Evolutionary conservation across 2,797 vertebrate species (phyloP), one percentile per base, ranked within the genome.

Genomic region (Amblyraja radiata): DNA sequence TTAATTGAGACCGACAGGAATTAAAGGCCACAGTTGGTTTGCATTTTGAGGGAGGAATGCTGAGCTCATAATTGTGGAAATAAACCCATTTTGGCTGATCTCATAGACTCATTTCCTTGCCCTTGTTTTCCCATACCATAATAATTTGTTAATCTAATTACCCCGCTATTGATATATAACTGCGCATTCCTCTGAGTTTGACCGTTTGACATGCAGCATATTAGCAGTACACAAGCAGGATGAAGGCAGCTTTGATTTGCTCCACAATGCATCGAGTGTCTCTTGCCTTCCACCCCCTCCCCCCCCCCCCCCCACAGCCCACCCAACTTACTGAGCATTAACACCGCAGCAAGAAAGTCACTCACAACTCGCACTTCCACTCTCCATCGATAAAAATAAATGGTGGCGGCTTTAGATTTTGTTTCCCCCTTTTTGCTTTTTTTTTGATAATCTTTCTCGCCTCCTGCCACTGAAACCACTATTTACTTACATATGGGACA

Each of bases 81-180:
- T 18, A 88, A 68, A 18, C 21, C 68, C 63, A 16, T 32, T 83
- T 88, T 32, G 13, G 21, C 73, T 92, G 73, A 46, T 92, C 73
- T 76, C 36, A 18, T 21, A 28, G 39, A 28, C 28, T 54, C 21
- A 63, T 73, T 46, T 36, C 21, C 23, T 74, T 73, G 21, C 21
- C 39, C 81, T 58, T n/a, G 25, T 16, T 74, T 68, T 25, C 36
- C 71, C 46, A 71, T 73, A 76, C 23, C 71, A 76, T 25, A 84
- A 84, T n/a, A 73, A 92, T 91, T 91, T 91, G 65, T 91, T 91
- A 54, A 91, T 54, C 71, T 74, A 54, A 39, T 92, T 76, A 92
- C 71, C 76, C 71, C 39, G 18, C 11, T 6, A 8, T 91, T 54
- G 23, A 39, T 90, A 36, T 71, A 68, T 71, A 90, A 39, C 88